Evolutionary conservation across 1,140 invertebrate genomes (phyloP).

Genomic region (Copidosoma floridanum): DNA sequence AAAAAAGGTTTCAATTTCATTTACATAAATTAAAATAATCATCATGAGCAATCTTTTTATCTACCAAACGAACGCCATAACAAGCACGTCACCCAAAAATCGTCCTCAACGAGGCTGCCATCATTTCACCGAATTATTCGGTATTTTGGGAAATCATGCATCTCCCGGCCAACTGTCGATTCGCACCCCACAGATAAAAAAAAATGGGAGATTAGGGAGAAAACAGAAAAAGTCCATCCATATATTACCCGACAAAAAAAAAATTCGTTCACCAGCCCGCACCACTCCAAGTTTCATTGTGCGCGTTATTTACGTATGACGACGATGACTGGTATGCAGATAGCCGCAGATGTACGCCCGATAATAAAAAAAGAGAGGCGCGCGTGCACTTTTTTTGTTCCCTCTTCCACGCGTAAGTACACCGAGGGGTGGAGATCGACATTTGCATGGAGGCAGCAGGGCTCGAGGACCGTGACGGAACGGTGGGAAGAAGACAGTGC

Average conservation of each 20-base stretch:
- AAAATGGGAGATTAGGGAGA: no score
- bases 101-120: background rate
- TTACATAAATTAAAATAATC: no score
- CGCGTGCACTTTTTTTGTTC: conserved; percentile 20
- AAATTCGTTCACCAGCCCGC: conserved; percentile 25
- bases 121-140: conserved; percentile 28
- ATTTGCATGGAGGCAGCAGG: conserved; percentile 47
- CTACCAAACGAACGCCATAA: no score
- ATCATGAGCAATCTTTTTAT: no score
- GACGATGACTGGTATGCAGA: conserved; percentile 29
- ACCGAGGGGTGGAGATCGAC: conserved; percentile 39
- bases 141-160: conserved; percentile 47
- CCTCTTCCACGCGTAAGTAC: conserved; percentile 26
- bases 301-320: conserved; percentile 19
- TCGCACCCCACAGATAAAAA: background rate
- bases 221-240: no score
- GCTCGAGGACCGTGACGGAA: conserved; percentile 45
- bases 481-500: conserved; percentile 32
- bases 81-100: no score
- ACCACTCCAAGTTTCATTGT: conserved; percentile 13
- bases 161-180: conserved; percentile 45
- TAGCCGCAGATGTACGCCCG: conserved; percentile 44
- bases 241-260: conserved; percentile 28
- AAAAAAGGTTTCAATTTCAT: no score
- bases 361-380: conserved; percentile 22